Conservation (phyloP, 2,888 invertebrate genomes). For the Amphimallon solstitiale region DNA sequence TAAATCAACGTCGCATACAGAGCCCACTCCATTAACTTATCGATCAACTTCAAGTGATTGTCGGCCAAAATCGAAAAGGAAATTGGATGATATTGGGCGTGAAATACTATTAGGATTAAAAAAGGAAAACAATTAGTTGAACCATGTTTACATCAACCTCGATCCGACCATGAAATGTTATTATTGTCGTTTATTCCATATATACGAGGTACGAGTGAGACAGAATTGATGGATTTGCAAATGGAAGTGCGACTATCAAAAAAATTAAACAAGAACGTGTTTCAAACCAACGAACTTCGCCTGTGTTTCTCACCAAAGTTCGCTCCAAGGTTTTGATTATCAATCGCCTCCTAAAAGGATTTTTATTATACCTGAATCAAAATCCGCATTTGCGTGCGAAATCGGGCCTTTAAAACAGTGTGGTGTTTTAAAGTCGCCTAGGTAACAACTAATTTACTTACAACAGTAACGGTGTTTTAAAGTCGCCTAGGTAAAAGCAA, state of each 20-base stretch:
- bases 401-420: too few species aligned
- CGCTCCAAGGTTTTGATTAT: too few species aligned
- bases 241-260: slow-evolving; percentile 31
- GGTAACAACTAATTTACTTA: too few species aligned
- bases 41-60: slow-evolving; percentile 40
- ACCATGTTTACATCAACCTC: slow-evolving; percentile 35
- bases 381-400: too few species aligned
- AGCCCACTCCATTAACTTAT: slow-evolving; percentile 37
- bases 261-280: slow-evolving; percentile 29
- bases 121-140: slow-evolving; percentile 37
- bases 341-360: too few species aligned
- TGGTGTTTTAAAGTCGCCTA: too few species aligned
- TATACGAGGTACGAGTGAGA: slow-evolving; percentile 19
- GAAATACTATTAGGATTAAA: slow-evolving; percentile 40
- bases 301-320: too few species aligned
- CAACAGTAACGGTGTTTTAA: too few species aligned
- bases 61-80: slow-evolving; percentile 41
- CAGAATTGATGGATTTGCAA: slow-evolving; percentile 30
- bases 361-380: too few species aligned
- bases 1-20: slow-evolving; percentile 27
- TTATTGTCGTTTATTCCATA: slow-evolving; percentile 20
- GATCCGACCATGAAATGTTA: slow-evolving; percentile 40
- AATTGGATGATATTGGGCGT: slow-evolving; percentile 36
- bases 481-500: too few species aligned
- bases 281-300: slow-evolving; percentile 7